Conservation (phyloP, 2,797 vertebrate species). For the Danio choprae region DNA sequence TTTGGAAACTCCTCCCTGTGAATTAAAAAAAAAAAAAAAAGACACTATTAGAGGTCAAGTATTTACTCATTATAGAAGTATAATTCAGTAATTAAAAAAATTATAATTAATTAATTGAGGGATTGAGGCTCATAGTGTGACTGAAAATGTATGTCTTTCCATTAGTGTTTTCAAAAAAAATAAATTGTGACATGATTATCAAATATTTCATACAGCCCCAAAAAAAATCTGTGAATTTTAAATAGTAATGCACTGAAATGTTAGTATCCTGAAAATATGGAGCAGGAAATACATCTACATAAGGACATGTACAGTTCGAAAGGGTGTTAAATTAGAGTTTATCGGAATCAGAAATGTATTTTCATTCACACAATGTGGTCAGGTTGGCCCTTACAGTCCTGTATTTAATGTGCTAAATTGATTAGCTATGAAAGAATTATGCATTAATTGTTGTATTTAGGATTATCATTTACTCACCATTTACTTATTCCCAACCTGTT, state of each 20-base stretch:
- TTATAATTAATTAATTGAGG: neutral
- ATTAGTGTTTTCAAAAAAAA: neutral
- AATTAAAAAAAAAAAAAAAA: slow-evolving; percentile 1
- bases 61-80: neutral
- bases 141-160: neutral
- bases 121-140: neutral
- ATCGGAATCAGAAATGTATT: too few relatives aligned
- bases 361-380: too few relatives aligned
- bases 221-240: neutral
- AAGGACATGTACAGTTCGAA: too few relatives aligned
- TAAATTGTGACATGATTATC: too few relatives aligned
- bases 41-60: slow-evolving; percentile 31
- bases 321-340: too few relatives aligned
- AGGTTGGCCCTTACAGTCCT: too few relatives aligned
- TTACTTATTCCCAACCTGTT: too few relatives aligned
- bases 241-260: neutral
- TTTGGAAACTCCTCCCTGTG: slow-evolving; percentile 76
- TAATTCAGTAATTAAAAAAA: neutral
- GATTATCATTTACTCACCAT: too few relatives aligned
- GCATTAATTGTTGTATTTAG: too few relatives aligned
- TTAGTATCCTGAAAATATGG: neutral
- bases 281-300: neutral
- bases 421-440: too few relatives aligned
- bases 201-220: neutral
- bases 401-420: too few relatives aligned